Conservation (phyloP, 2,888 invertebrate genomes). For the Drosophila paramelanica region DNA sequence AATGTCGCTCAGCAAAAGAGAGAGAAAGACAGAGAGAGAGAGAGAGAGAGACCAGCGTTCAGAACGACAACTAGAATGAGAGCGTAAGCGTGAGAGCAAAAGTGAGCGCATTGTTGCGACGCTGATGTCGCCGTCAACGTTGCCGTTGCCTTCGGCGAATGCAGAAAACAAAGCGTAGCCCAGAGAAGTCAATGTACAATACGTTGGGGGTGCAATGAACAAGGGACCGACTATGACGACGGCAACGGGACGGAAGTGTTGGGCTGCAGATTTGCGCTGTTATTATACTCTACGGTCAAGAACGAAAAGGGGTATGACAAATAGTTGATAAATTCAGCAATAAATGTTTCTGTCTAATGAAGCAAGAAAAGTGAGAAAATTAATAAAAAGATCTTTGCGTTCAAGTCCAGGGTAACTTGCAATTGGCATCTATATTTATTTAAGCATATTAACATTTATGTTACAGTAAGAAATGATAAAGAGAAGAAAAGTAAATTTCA, state of each 20-base stretch:
- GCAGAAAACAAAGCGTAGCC: slow-evolving; percentile 79
- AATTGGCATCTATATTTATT: not conserved
- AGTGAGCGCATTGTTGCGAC: slow-evolving; percentile 20
- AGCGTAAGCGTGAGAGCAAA: slow-evolving; percentile 2
- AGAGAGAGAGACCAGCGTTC: slow-evolving; percentile 23
- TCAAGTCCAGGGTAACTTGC: not conserved
- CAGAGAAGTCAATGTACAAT: slow-evolving; percentile 83
- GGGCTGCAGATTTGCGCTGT: slow-evolving; percentile 54
- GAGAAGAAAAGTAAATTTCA: too few relatives aligned
- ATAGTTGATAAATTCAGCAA: not conserved
- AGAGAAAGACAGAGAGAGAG: not conserved
- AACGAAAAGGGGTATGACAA: slow-evolving; percentile 9
- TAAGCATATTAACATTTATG: too few relatives aligned
- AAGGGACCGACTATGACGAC: slow-evolving; percentile 45
- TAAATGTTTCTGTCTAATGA: not conserved
- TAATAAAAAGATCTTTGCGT: not conserved
- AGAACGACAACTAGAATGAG: slow-evolving; percentile 13
- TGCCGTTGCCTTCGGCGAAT: slow-evolving; percentile 55
- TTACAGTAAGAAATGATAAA: too few relatives aligned
- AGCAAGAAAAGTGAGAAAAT: not conserved
- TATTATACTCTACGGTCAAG: slow-evolving; percentile 31
- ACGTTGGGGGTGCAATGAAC: slow-evolving; percentile 76
- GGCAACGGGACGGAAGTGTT: slow-evolving; percentile 43
- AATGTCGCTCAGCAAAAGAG: slow-evolving; percentile 39
- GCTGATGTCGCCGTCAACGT: slow-evolving; percentile 19